Evolutionary conservation across 2,113 vertebrate genomes (phyloP).

Genomic region (Ceyx cyanopectus): DNA sequence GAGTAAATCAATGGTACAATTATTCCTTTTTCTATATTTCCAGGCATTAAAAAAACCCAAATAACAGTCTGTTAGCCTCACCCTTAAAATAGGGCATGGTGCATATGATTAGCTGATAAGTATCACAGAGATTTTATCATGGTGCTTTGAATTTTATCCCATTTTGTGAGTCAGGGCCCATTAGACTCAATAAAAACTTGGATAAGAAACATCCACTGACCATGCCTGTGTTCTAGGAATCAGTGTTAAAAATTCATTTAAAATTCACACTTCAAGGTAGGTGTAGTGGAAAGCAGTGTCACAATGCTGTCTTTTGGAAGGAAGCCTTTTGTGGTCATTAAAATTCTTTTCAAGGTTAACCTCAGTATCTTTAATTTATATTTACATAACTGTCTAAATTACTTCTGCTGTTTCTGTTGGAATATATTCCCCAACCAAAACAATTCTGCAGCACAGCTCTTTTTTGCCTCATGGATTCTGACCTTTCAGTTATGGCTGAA

Average conservation of each 20-base stretch:
- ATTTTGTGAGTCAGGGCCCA: neutral
- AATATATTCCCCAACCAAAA: neutral
- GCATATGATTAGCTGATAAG: neutral
- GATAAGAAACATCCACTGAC: neutral
- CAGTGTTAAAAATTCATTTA: neutral
- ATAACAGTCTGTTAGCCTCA: neutral
- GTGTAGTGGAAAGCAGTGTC: neutral
- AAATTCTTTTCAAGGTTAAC: neutral
- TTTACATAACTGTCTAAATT: neutral
- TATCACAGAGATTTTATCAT: neutral
- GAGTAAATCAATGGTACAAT: neutral
- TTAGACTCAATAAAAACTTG: neutral
- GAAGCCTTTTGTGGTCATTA: neutral
- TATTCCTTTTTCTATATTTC: neutral
- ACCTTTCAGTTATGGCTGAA: neutral
- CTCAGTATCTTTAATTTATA: neutral
- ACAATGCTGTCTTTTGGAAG: neutral
- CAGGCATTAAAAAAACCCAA: neutral
- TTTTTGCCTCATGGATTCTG: neutral
- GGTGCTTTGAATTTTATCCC: neutral
- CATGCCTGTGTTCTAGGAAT: neutral
- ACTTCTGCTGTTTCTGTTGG: neutral
- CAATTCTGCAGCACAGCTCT: neutral
- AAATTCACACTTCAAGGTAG: neutral
- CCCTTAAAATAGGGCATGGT: neutral